Conservation (phyloP, 2,888 invertebrate species). For the Acleris laterana region DNA sequence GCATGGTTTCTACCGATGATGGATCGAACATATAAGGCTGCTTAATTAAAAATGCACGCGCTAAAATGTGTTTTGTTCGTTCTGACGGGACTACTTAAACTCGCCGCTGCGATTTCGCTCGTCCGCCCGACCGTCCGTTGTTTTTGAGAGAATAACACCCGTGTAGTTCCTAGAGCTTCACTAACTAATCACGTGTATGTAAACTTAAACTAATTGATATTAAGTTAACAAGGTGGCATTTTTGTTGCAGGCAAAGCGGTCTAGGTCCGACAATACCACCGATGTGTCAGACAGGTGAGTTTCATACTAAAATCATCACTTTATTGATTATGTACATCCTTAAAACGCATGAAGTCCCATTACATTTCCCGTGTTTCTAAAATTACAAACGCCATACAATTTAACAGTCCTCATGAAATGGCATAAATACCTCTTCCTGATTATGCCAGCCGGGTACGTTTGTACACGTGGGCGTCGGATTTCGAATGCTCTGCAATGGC, state of each 20-base stretch:
- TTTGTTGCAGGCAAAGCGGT: constrained; percentile 88
- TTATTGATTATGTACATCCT: neutral
- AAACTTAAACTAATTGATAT: constrained; percentile 3
- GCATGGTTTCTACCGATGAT: no score
- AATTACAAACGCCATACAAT: neutral
- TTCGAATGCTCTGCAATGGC: neutral
- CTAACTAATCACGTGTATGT: neutral
- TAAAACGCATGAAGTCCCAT: no score
- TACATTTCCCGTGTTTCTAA: no score
- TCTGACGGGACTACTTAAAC: no score
- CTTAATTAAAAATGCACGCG: no score
- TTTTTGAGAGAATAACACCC: no score
- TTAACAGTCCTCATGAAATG: neutral
- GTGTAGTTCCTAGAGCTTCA: neutral
- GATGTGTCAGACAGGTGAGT: constrained; percentile 89
- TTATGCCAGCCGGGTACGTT: neutral
- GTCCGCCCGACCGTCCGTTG: no score
- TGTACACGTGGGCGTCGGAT: constrained; percentile 1
- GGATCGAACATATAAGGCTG: no score
- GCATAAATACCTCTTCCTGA: neutral
- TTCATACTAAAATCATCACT: constrained; percentile 1
- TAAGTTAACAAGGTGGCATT: constrained; percentile 26
- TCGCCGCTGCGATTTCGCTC: no score
- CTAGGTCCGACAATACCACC: constrained; percentile 87
- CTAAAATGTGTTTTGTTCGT: no score